Conservation (phyloP, 2,113 vertebrate species). For the Syrrhaptes paradoxus region DNA sequence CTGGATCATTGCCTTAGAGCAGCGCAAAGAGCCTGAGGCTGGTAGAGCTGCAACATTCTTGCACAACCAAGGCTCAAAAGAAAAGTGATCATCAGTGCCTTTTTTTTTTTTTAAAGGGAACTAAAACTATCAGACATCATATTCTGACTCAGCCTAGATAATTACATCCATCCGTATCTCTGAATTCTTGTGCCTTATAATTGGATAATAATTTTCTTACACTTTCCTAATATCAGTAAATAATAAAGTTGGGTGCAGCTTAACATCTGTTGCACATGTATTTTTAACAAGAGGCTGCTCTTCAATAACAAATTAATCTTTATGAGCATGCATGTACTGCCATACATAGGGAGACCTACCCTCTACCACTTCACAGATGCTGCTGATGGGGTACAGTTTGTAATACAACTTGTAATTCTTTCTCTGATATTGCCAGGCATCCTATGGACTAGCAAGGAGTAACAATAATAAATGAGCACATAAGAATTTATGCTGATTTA, state of each 20-base stretch:
- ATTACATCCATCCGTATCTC: background rate
- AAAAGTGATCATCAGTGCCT: background rate
- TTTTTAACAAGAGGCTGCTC: background rate
- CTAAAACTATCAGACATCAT: background rate
- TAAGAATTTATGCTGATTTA: background rate
- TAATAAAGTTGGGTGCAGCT: background rate
- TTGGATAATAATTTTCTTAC: background rate
- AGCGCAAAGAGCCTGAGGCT: background rate
- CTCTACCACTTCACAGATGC: background rate
- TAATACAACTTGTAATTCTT: background rate
- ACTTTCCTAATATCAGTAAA: background rate
- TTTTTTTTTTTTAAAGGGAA: background rate
- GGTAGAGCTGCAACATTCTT: background rate
- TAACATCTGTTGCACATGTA: background rate
- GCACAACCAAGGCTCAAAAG: background rate
- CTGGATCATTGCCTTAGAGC: background rate
- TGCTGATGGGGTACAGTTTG: background rate
- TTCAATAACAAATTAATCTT: background rate
- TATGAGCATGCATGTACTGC: background rate
- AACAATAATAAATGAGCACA: background rate
- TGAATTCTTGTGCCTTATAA: background rate
- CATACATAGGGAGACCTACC: background rate
- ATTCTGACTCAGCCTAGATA: background rate
- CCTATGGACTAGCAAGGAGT: background rate
- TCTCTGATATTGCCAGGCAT: background rate